Conservation (phyloP, 2,797 vertebrate genomes). For the Danio choprae region DNA sequence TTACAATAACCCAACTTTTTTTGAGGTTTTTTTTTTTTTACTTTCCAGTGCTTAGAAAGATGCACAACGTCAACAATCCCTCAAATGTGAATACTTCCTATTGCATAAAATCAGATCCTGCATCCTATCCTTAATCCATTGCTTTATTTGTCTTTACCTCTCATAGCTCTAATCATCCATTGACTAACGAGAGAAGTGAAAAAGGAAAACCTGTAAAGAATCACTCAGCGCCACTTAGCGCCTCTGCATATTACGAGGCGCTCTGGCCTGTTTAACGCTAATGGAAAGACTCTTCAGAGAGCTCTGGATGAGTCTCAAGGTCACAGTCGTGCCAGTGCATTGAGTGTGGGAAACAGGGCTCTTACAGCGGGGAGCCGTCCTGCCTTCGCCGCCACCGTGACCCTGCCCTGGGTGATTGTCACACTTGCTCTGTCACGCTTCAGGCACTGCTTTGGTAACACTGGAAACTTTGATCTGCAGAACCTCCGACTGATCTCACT, state of each 20-base stretch:
- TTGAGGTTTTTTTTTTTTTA: too few relatives aligned
- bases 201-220: slow-evolving; percentile 6
- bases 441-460: slow-evolving; percentile 47
- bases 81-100: too few relatives aligned
- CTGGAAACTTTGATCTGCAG: slow-evolving; percentile 41
- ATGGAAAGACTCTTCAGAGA: slow-evolving; percentile 38
- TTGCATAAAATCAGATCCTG: too few relatives aligned
- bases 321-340: slow-evolving; percentile 7
- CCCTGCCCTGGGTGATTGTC: slow-evolving; percentile 40
- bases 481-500: slow-evolving; percentile 30
- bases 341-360: neutral
- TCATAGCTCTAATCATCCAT: neutral
- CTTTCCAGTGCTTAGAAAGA: too few relatives aligned
- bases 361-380: slow-evolving; percentile 23
- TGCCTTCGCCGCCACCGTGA: slow-evolving; percentile 27
- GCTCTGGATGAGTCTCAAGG: slow-evolving; percentile 6
- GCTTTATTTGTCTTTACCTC: too few relatives aligned
- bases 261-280: slow-evolving; percentile 25
- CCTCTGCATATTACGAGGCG: neutral
- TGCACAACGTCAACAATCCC: too few relatives aligned
- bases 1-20: too few relatives aligned
- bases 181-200: neutral
- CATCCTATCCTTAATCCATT: too few relatives aligned
- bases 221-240: neutral
- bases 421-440: slow-evolving; percentile 33